Conservation (phyloP, 2,888 invertebrate species). For the Geotrupes spiniger region DNA sequence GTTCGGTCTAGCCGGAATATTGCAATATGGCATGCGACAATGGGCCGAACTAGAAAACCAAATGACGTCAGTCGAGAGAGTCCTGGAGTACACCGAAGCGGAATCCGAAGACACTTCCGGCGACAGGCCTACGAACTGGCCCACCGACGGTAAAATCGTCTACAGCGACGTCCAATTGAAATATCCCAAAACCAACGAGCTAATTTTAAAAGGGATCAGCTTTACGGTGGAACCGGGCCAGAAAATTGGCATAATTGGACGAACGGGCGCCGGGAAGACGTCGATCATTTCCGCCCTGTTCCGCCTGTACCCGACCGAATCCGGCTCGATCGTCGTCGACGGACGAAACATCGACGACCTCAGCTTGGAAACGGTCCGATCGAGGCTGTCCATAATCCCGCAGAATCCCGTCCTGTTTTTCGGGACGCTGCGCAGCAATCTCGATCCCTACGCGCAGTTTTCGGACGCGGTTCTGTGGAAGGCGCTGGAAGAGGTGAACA, state of each 20-base stretch:
- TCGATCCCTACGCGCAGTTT: conserved; percentile 81
- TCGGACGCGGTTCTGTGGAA: conserved; percentile 77
- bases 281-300: conserved; percentile 74
- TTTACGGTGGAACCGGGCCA: conserved; percentile 64
- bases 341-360: conserved; percentile 65
- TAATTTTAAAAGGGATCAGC: conserved; percentile 69
- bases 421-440: conserved; percentile 79
- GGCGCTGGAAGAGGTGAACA: conserved; percentile 74
- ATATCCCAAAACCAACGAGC: conserved; percentile 67
- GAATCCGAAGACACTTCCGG: conserved; percentile 43
- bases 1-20: conserved; percentile 64
- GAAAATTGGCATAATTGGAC: conserved; percentile 75
- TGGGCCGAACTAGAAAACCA: conserved; percentile 79
- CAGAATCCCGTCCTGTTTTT: conserved; percentile 84
- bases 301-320: conserved; percentile 69
- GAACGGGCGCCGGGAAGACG: conserved; percentile 81
- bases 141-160: conserved; percentile 63
- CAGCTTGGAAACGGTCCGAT: conserved; percentile 71
- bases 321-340: conserved; percentile 78
- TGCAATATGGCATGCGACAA: conserved; percentile 71
- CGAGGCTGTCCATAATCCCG: conserved; percentile 77
- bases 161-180: conserved; percentile 67
- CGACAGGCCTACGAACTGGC: conserved; percentile 66
- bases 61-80: conserved; percentile 87
- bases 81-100: conserved; percentile 52